Evolutionary conservation across 1,140 invertebrate species (phyloP).

Genomic region (Octopus sinensis): DNA sequence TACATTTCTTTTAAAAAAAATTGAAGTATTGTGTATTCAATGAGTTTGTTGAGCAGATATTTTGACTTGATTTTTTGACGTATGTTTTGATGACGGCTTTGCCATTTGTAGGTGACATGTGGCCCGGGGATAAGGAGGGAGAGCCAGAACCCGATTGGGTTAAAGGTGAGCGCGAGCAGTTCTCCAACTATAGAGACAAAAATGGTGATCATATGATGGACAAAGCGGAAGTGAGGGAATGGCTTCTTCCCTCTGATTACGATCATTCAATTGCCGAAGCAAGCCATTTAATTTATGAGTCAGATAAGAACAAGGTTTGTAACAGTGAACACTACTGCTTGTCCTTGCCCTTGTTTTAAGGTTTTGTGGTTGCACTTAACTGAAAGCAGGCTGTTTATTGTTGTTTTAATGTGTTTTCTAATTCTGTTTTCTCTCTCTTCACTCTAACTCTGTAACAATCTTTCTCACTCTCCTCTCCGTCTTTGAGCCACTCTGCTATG

Average conservation of each 20-base stretch:
- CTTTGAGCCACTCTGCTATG: no score
- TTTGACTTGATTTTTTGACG: conserved; percentile 48
- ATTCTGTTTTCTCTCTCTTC: no score
- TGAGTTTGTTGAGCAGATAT: conserved; percentile 69
- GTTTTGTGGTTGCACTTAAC: no score
- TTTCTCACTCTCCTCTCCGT: no score
- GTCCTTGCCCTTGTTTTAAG: no score
- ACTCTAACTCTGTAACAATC: no score
- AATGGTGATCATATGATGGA: conserved; percentile 88
- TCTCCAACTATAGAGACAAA: conserved; percentile 71
- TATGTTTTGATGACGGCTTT: conserved; percentile 15
- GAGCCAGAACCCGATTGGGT: conserved; percentile 94
- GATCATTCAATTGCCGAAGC: conserved; percentile 96
- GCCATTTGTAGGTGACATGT: conserved; percentile 50
- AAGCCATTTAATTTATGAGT: conserved; percentile 90
- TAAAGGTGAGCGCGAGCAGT: conserved; percentile 88
- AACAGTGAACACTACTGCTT: neutral
- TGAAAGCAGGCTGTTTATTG: no score
- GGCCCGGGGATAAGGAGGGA: conserved; percentile 40
- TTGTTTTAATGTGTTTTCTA: no score
- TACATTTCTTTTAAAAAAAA: no score
- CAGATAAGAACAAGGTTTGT: conserved; percentile 80
- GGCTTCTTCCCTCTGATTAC: conserved; percentile 94
- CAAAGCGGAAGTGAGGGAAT: conserved; percentile 77
- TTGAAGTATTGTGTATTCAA: no score